Base-by-base conservation (phyloP, 2,113 vertebrate species). In the Labrus mixtus region DNA sequence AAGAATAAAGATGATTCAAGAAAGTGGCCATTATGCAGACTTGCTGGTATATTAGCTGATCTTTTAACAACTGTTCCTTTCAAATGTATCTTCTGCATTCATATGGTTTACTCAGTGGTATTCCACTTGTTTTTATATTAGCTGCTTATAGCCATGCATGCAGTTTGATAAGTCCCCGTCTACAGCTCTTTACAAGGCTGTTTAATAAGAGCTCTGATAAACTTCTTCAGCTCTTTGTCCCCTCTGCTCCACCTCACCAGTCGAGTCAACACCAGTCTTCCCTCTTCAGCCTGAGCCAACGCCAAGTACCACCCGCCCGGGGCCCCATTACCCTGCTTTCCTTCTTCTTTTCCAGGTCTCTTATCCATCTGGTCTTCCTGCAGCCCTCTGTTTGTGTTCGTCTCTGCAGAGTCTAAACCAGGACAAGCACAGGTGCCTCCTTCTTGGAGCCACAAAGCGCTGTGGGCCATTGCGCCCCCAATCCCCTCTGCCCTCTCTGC, bases 211-310 rank as follows among this genome's bases (percentile, higher is more conserved):
- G 48, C 87, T 82, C 94, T 86, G 76, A 93, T 90, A 71, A 95
- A 93, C 78, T 86, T 95, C 78, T 92, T 95, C 68, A 95, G 86
- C 45, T 95, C 94, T 78, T 90, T 93, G 68, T 95, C 95, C 0
- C 79, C 89, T 53, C 78, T 82, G 46, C 72, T 87, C 95, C 94
- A 96, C 43, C 68, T 92, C 62, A 95, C 80, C 51, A 95, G 83
- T 43, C 91, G 87, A 43, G 91, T 92, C 82, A 95, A 62, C 43
- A 94, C 84, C 56, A 95, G 88, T 57, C 91, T 78, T 29, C 93
- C 91, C 1, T 91, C 92, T 11, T 87, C 86, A 6, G 91, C 76
- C 64, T 87, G 83, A 29, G 91, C 94, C 68, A 95, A 71, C 16
- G 86, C 92, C 48, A 95, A 78, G 54, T 89, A 90, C 87, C 92